A percentile compares a stretch with the other conserved stretches of the same genome.
phyloP scores from a whole-genome alignment of 2,888 invertebrate genomes.

The Limnephilus marmoratus region DNA sequence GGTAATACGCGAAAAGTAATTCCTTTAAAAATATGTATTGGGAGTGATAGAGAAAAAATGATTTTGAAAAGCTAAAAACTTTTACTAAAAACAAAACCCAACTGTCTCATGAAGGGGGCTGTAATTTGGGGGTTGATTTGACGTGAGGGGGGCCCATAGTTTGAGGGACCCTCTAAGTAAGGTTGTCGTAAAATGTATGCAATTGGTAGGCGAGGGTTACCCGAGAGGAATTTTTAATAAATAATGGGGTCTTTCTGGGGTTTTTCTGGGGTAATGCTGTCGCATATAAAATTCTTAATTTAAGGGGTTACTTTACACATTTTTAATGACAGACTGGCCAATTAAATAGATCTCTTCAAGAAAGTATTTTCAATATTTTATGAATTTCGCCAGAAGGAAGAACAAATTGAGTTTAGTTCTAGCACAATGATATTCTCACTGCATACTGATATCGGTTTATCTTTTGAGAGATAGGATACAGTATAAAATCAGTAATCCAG shows the following conservation, averaged over 20 bases:
- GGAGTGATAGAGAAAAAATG: too few relatives aligned
- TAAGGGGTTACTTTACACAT: too few relatives aligned
- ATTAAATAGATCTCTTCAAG: not conserved
- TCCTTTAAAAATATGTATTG: too few relatives aligned
- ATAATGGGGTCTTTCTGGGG: not conserved
- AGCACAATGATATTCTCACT: not conserved
- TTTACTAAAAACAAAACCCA: not conserved
- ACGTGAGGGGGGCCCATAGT: not conserved
- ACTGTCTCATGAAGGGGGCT: not conserved
- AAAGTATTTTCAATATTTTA: not conserved
- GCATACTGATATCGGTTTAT: not conserved
- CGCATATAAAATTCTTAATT: not conserved
- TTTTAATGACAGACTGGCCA: too few relatives aligned
- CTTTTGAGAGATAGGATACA: not conserved
- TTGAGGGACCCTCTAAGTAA: conserved; percentile 9
- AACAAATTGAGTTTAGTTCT: not conserved
- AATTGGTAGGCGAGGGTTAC: conserved; percentile 16
- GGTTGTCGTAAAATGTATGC: conserved; percentile 39
- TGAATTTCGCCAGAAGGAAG: not conserved
- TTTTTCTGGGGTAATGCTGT: not conserved
- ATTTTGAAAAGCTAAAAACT: not conserved
- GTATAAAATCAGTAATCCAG: not conserved
- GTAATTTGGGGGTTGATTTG: not conserved
- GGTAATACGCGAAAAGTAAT: too few relatives aligned
- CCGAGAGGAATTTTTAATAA: conserved; percentile 39